Percentiles rank a stretch among this genome's conserved stretches.
phyloP scores from a whole-genome alignment of 2,888 invertebrate genomes.

The Polymixis flavicincta region DNA sequence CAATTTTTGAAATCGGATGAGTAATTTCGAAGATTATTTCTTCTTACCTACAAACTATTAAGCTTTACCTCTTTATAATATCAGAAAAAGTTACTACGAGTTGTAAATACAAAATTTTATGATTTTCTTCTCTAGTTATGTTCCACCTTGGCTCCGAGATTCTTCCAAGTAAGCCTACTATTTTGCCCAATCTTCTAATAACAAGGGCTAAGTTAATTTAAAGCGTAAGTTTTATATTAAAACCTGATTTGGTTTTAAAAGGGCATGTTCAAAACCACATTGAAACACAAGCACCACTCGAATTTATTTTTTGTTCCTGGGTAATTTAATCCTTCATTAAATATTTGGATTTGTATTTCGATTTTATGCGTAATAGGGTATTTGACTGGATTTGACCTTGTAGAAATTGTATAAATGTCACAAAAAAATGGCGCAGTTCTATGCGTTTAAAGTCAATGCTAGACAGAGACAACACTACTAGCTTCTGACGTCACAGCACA shows the following conservation, averaged over 20 bases:
- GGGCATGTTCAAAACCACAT: conserved; percentile 28
- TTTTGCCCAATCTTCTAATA: conserved; percentile 36
- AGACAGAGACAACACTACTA: too few species aligned
- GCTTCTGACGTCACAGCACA: too few species aligned
- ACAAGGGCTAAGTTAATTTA: conserved; percentile 5
- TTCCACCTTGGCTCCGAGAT: conserved; percentile 50
- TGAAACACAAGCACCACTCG: background rate
- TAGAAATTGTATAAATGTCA: too few species aligned
- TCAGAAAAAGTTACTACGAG: background rate
- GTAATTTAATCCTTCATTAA: too few species aligned
- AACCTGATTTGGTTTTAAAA: conserved; percentile 18
- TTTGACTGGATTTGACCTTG: too few species aligned
- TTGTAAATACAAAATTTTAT: background rate
- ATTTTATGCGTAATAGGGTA: too few species aligned
- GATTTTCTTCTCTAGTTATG: conserved; percentile 52
- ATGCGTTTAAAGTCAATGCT: too few species aligned
- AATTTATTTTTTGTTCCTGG: background rate
- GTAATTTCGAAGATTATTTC: background rate
- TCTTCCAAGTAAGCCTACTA: conserved; percentile 58
- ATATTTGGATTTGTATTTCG: too few species aligned
- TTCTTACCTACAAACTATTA: background rate
- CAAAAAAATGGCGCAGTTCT: too few species aligned
- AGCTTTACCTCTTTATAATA: too few species aligned
- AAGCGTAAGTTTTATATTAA: conserved; percentile 31
- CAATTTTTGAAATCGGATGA: background rate